These are phyloP conservation scores for Ranitomeya variabilis DNA, from an alignment of 2,113 vertebrate species.

Conservation along the genomic window DNA sequence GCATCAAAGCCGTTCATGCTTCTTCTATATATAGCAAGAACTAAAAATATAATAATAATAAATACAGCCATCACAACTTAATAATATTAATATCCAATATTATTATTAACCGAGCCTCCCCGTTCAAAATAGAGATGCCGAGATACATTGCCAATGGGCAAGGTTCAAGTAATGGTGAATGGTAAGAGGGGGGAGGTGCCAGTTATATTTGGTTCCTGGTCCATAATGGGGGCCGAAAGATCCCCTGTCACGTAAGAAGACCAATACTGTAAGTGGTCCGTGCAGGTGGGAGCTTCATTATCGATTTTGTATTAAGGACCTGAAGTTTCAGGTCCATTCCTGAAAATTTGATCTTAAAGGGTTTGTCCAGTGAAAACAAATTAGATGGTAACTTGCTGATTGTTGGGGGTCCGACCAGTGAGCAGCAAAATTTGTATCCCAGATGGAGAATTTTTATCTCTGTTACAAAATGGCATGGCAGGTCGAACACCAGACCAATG, in stretches of 20 bases:
- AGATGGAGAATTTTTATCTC: too few species aligned
- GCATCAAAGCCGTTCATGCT: neutral
- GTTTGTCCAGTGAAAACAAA: neutral
- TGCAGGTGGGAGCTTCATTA: neutral
- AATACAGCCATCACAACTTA: neutral
- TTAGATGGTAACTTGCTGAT: too few species aligned
- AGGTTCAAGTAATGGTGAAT: too few species aligned
- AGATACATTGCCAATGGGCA: too few species aligned
- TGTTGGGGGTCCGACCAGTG: too few species aligned
- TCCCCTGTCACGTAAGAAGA: neutral
- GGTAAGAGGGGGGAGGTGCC: neutral
- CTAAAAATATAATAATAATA: neutral
- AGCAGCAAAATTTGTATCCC: too few species aligned
- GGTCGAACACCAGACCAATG: too few species aligned
- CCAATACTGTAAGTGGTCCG: too few species aligned
- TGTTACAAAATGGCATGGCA: too few species aligned
- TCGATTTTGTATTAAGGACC: neutral
- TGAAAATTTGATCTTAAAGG: neutral
- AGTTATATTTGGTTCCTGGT: neutral
- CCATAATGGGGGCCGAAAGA: too few species aligned
- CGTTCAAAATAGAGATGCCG: too few species aligned
- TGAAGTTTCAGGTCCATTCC: neutral
- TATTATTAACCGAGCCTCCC: neutral
- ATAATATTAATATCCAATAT: neutral
- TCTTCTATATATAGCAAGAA: slow-evolving; percentile 2